Base-by-base conservation (phyloP, 2,113 vertebrate species). In the Apeltes quadracus region DNA sequence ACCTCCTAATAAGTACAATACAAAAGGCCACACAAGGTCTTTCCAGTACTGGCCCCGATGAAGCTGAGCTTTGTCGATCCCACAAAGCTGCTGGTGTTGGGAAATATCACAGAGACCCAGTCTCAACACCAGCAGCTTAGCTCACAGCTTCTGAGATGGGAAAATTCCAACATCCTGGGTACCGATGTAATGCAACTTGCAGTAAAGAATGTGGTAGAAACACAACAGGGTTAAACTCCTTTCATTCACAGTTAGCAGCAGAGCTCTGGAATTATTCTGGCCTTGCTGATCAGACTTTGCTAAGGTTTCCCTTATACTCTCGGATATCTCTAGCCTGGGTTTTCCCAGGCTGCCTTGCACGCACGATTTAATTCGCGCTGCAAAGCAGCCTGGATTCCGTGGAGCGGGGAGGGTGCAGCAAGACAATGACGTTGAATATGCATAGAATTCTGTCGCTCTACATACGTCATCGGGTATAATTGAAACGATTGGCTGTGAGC, bases 81-180 rank as follows among this genome's bases (percentile, higher is more conserved):
- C 76, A 82, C 71, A 86, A 84, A 77, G 84, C 76, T 69, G 70
- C 57, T 55, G 51, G 65, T 82, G 74, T 88, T 90, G 71, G 58
- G 83, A 87, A 88, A 87, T 84, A 64, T 56, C 78, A 56, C 69
- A 77, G 44, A 64, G 67, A 69, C 58, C 53, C 65, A 68, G 76
- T 78, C 71, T 67, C 25, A 3, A 61, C 59, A 59, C 66, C 41
- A 63, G 27, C 54, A 84, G 82, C 71, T 76, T 69, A 82, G 62
- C 41, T 71, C 29, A 23, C 55, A 63, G 46, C 34, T 34, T 50
- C 54, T n/a, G n/a, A 74, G 58, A 71, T 38, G 56, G 32, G 79
- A 48, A 78, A 75, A 79, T 73, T 69, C 72, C 63, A 63, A 51
- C 8, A 57, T 77, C 81, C 81, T 51, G 56, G 72, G 61, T 72